These are phyloP conservation scores for Cheilinus undulatus DNA, from an alignment of 2,113 vertebrate species.

Conservation along the genomic window DNA sequence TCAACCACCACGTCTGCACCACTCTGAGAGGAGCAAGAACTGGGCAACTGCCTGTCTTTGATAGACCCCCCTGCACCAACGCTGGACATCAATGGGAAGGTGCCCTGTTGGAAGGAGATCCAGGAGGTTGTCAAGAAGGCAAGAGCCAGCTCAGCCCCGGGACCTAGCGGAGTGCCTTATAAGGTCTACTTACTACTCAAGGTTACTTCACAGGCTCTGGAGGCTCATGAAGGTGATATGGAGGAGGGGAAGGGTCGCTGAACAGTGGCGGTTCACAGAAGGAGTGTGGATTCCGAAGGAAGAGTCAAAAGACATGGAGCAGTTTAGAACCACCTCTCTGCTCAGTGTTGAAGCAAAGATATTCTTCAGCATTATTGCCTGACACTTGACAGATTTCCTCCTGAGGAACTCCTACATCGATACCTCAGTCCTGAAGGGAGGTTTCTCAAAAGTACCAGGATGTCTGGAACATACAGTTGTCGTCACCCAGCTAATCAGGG, in stretches of 20 bases:
- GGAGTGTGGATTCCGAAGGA: neutral
- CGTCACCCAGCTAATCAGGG: neutral
- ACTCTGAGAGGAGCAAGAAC: neutral
- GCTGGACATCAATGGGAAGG: neutral
- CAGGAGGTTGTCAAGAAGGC: neutral
- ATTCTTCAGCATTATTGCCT: no score
- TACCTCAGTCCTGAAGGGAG: no score
- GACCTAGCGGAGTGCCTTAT: neutral
- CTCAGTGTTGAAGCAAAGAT: no score
- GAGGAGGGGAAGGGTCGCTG: neutral
- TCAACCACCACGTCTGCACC: neutral
- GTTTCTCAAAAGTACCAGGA: no score
- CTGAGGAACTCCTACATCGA: no score
- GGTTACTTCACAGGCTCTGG: neutral
- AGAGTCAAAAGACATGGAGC: neutral
- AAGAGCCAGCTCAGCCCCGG: neutral
- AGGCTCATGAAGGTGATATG: conserved; percentile 1
- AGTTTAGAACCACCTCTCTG: neutral
- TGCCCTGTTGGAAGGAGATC: neutral
- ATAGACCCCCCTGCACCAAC: neutral
- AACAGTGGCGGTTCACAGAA: neutral
- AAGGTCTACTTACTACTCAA: neutral
- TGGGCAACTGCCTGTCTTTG: neutral
- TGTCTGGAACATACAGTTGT: no score
- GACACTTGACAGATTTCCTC: no score